Conservation (phyloP, 2,888 invertebrate genomes). For the Ophraella communa region DNA sequence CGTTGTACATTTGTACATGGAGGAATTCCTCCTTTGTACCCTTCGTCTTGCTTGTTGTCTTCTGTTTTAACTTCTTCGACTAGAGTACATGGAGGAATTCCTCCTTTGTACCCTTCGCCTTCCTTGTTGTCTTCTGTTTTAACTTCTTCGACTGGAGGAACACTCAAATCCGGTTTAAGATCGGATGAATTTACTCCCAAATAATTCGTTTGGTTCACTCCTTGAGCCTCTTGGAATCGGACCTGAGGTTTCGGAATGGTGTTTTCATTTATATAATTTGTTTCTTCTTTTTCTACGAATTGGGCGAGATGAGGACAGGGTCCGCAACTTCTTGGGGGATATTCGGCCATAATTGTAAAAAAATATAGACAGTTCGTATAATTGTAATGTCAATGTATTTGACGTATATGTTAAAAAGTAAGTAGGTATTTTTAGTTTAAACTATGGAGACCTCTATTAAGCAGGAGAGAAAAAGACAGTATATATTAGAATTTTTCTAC, state of each 20-base stretch:
- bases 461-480: neutral
- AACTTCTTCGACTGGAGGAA: slow-evolving; percentile 38
- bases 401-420: neutral
- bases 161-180: slow-evolving; percentile 45
- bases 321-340: slow-evolving; percentile 49
- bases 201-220: slow-evolving; percentile 43
- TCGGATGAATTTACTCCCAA: slow-evolving; percentile 44
- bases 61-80: no score
- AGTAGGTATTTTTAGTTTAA: no score
- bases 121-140: no score
- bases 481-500: no score
- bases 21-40: slow-evolving; percentile 26
- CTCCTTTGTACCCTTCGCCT: slow-evolving; percentile 18
- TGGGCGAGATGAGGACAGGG: slow-evolving; percentile 48
- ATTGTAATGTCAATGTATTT: neutral
- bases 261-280: slow-evolving; percentile 11
- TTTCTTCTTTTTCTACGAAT: slow-evolving; percentile 38
- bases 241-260: slow-evolving; percentile 24
- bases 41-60: slow-evolving; percentile 4
- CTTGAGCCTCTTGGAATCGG: slow-evolving; percentile 38
- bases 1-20: slow-evolving; percentile 1
- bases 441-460: neutral
- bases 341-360: slow-evolving; percentile 55
- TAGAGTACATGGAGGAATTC: slow-evolving; percentile 28
- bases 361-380: no score